phyloP scores from a whole-genome alignment of 2,797 vertebrate genomes.

The Pelobates cultripes region DNA sequence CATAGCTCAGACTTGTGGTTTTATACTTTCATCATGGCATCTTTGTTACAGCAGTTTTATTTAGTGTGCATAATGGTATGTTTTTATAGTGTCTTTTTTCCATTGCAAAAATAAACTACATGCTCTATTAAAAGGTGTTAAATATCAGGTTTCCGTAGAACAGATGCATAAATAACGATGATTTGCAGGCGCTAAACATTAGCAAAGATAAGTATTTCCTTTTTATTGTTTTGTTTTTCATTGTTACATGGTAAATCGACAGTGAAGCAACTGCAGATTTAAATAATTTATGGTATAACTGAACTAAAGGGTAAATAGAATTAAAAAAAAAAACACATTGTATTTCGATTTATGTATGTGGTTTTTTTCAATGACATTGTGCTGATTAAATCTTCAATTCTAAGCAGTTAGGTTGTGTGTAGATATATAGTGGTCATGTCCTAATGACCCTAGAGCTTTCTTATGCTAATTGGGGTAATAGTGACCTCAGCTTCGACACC shows the following conservation, averaged over 20 bases:
- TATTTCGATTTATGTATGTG: not conserved
- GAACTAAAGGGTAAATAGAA: not conserved
- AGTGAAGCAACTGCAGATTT: not conserved
- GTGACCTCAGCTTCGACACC: not conserved
- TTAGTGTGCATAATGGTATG: constrained; percentile 33
- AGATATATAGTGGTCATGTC: not conserved
- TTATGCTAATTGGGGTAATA: not conserved
- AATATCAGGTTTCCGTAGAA: constrained; percentile 34
- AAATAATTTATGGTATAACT: not conserved
- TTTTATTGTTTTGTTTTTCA: not conserved
- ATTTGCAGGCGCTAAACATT: constrained; percentile 10
- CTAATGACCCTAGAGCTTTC: not conserved
- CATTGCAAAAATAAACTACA: constrained; percentile 47
- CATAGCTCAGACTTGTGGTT: constrained; percentile 30
- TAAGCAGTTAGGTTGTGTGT: not conserved
- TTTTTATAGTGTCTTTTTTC: constrained; percentile 39
- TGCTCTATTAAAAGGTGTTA: constrained; percentile 46
- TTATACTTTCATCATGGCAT: constrained; percentile 32
- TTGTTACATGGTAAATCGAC: not conserved
- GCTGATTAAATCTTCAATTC: not conserved
- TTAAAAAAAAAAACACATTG: not conserved
- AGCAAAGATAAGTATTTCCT: not conserved
- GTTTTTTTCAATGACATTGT: not conserved
- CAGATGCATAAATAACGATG: constrained; percentile 33
- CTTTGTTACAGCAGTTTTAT: constrained; percentile 23